Percentiles rank a stretch among this genome's conserved stretches.
phyloP scores from a whole-genome alignment of 2,888 invertebrate species.

The Glyphotaelius pellucidus region DNA sequence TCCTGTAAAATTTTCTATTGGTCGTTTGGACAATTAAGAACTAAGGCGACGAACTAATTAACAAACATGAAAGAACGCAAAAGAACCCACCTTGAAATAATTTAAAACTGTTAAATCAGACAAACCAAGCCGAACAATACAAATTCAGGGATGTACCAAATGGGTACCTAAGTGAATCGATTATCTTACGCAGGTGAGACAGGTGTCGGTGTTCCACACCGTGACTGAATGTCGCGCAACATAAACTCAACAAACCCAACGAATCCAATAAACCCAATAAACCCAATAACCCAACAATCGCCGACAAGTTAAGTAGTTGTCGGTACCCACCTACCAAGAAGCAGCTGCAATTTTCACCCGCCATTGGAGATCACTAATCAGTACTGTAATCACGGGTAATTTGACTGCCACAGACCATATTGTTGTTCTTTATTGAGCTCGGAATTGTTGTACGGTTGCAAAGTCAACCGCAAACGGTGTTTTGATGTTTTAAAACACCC shows the following conservation, averaged over 20 bases:
- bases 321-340: background rate
- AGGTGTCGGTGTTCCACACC: conserved; percentile 13
- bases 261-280: background rate
- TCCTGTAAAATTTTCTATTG: too few species aligned
- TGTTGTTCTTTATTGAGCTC: background rate
- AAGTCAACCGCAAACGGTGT: conserved; percentile 18
- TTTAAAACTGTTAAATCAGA: background rate
- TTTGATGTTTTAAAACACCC: background rate
- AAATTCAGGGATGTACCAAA: background rate
- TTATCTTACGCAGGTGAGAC: conserved; percentile 28
- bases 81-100: background rate
- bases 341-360: background rate
- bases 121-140: background rate
- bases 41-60: too few species aligned
- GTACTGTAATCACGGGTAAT: conserved; percentile 33
- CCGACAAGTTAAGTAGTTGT: background rate
- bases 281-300: background rate
- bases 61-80: background rate
- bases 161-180: conserved; percentile 24
- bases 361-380: background rate
- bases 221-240: conserved; percentile 28
- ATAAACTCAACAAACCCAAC: background rate
- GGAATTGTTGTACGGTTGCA: background rate
- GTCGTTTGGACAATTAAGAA: too few species aligned
- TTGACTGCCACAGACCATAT: conserved; percentile 25